A percentile compares a stretch with the other conserved stretches of the same genome.
Conservation (phyloP, 2,113 vertebrate species). For the Ceratotherium simum region DNA sequence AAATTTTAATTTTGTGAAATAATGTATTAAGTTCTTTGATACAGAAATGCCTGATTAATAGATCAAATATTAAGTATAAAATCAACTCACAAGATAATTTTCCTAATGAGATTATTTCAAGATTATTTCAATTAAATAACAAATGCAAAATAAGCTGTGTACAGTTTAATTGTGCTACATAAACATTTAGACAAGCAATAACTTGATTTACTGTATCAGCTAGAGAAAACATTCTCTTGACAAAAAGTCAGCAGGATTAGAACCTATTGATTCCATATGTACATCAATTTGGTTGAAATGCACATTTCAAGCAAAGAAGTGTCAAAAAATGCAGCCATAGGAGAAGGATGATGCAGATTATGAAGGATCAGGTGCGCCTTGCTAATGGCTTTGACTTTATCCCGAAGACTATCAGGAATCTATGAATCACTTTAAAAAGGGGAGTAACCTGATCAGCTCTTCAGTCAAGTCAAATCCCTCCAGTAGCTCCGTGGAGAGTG, state of each 20-base stretch:
- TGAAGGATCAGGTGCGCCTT: not conserved
- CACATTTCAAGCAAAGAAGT: not conserved
- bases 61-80: conserved; percentile 55
- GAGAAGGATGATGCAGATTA: not conserved
- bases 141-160: not conserved
- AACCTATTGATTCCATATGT: conserved; percentile 35
- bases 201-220: not conserved
- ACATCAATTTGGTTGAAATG: not conserved
- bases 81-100: not conserved
- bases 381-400: not conserved
- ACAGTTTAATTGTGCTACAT: not conserved
- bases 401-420: not conserved
- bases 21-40: not conserved
- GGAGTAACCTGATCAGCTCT: conserved; percentile 7
- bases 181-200: not conserved
- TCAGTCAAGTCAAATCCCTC: not conserved
- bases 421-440: conserved; percentile 10
- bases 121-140: conserved; percentile 14
- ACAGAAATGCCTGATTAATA: not conserved
- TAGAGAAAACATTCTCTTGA: not conserved
- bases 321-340: not conserved
- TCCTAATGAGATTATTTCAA: conserved; percentile 15
- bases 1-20: conserved; percentile 16
- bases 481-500: not conserved
- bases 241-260: not conserved